These are phyloP conservation scores for Carcharodon carcharias DNA, from an alignment of 2,797 vertebrate species.

Conservation along the genomic window DNA sequence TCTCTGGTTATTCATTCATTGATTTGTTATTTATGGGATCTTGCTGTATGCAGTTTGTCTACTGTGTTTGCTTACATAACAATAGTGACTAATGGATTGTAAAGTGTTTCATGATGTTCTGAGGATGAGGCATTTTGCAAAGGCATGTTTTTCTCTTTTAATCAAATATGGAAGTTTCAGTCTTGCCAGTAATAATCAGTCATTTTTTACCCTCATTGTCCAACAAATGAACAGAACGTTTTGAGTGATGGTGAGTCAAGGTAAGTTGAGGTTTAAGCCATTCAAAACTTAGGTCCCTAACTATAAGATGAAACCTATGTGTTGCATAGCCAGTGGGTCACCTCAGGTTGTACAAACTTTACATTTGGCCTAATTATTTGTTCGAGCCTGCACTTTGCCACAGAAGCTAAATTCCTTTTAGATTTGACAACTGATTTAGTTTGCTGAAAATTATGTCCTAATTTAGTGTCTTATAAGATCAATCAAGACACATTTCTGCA, in stretches of 20 bases:
- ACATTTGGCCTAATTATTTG: background rate
- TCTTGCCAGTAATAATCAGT: background rate
- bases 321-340: background rate
- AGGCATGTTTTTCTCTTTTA: background rate
- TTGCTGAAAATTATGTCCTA: conserved; percentile 23
- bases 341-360: background rate
- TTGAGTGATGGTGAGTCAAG: background rate
- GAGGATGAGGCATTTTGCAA: background rate
- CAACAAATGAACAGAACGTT: background rate
- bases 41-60: background rate
- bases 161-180: background rate
- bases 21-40: background rate
- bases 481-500: background rate
- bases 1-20: background rate
- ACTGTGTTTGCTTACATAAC: background rate
- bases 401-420: background rate
- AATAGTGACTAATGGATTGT: background rate
- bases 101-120: background rate
- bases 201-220: background rate
- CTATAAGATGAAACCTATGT: too few relatives aligned
- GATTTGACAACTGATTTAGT: conserved; percentile 5
- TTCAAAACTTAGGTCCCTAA: background rate
- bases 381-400: background rate
- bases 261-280: background rate
- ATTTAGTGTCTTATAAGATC: background rate